A percentile compares a stretch with the other conserved stretches of the same genome.
phyloP scores from a whole-genome alignment of 2,113 vertebrate species.

The Candoia aspera region DNA sequence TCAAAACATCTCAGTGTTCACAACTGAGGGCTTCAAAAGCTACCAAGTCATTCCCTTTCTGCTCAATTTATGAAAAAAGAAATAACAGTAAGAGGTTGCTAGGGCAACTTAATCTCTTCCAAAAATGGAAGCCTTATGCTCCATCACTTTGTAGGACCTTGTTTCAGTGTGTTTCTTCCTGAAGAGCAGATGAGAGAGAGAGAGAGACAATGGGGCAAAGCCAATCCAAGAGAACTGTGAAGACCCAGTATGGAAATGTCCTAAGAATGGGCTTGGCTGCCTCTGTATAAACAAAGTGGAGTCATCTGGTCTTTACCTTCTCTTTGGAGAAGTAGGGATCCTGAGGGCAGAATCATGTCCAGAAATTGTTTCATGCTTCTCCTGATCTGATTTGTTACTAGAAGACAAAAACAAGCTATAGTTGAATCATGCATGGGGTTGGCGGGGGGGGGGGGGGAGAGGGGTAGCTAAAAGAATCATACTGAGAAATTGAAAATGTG shows the following conservation, averaged over 20 bases:
- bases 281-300: no score
- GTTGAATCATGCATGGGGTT: not conserved
- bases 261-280: no score
- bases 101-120: not conserved
- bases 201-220: no score
- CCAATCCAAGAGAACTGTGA: no score
- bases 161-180: no score
- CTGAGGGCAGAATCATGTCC: conserved; percentile 22
- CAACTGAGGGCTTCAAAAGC: not conserved
- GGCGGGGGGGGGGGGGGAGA: no score
- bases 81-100: not conserved
- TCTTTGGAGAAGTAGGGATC: fast-evolving
- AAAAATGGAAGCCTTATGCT: no score
- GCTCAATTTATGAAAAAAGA: not conserved
- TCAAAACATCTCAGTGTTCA: not conserved
- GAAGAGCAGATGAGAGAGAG: no score
- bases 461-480: not conserved
- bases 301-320: conserved; percentile 44
- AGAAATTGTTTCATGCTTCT: not conserved
- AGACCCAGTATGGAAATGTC: no score
- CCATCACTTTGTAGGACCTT: no score
- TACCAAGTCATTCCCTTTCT: not conserved
- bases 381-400: conserved; percentile 36
- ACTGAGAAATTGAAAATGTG: not conserved
- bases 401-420: not conserved